Base-by-base conservation (phyloP, 1,140 invertebrate species). In the Oscheius sp. region DNA sequence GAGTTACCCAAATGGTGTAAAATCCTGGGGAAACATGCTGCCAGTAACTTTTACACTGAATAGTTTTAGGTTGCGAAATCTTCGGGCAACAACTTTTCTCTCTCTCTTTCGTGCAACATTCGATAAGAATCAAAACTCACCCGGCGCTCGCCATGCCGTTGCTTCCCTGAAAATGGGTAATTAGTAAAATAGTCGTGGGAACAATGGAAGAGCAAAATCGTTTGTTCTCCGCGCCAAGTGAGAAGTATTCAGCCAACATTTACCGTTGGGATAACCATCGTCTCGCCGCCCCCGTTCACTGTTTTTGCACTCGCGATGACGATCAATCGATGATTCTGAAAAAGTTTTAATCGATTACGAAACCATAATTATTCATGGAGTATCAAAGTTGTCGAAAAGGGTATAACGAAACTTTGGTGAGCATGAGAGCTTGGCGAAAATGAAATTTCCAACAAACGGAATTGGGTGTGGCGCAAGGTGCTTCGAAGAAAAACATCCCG, bases 111-210 rank as follows among this genome's bases (percentile, higher is more conserved):
- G n/a, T n/a, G n/a, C n/a, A n/a, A n/a, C n/a, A n/a, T n/a, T n/a
- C n/a, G n/a, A n/a, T n/a, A n/a, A n/a, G n/a, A n/a, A n/a, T n/a
- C 13, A 29, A 13, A 26, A 59, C 67, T 68, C 28, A 68, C 67
- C 67, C 55, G 15, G 67, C 52, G 20, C 49, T 38, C 49, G 55
- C 67, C 67, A 68, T 68, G 28, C 49, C 55, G 35, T 68, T 68
- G 67, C 45, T 68, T 34, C 67, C 67, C 67, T 68, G 67, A 45
- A 68, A 68, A 10, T 67, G 3, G 61, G 38, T 7, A 7, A 20
- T 13, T 55, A 23, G 15, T 13, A 4, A 13, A 23, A 7, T 23
- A 55, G 49, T 23, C 28, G 49, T 7, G 49, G 38, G 38, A 42
- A 42, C 10, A 55, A 20, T 55, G 49, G 49, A 15, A 55, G 15